Percentiles rank a stretch among this genome's conserved stretches.
phyloP scores from a whole-genome alignment of 2,888 invertebrate genomes.

The Pristionchus entomophagus region DNA sequence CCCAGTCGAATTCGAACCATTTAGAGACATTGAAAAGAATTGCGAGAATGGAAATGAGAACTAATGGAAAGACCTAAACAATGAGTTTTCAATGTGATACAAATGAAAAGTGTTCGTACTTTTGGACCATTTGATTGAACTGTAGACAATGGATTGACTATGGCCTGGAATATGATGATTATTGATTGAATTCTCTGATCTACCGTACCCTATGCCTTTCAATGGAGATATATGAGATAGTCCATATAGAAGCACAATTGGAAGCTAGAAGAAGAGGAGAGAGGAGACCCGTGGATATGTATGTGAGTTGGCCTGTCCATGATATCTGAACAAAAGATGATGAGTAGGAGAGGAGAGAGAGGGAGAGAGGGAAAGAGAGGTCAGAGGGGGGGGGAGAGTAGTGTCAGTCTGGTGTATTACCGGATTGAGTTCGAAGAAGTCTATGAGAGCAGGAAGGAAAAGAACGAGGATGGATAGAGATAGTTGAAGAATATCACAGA shows the following conservation, averaged over 20 bases:
- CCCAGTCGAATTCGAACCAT: conserved; percentile 72
- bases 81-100: not conserved
- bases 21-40: conserved; percentile 72
- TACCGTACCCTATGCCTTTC: conserved; percentile 67
- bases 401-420: too few species aligned
- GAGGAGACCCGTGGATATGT: conserved; percentile 70
- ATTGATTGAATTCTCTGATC: not conserved
- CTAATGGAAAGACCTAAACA: conserved; percentile 59
- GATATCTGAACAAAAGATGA: not conserved
- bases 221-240: conserved; percentile 73
- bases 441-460: conserved; percentile 73
- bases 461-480: conserved; percentile 73
- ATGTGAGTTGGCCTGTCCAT: conserved; percentile 69
- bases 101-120: not conserved
- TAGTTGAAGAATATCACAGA: conserved; percentile 72
- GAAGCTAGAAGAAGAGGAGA: conserved; percentile 69
- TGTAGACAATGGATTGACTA: conserved; percentile 59
- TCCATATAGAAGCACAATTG: conserved; percentile 75
- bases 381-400: not conserved
- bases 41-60: conserved; percentile 65
- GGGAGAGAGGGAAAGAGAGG: too few species aligned
- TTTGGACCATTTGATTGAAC: conserved; percentile 47
- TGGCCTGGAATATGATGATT: conserved; percentile 52
- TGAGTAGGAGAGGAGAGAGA: not conserved
- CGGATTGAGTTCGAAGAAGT: conserved; percentile 54